Base-by-base conservation (phyloP, 2,797 vertebrate species). In the Benthosema pterotum region DNA sequence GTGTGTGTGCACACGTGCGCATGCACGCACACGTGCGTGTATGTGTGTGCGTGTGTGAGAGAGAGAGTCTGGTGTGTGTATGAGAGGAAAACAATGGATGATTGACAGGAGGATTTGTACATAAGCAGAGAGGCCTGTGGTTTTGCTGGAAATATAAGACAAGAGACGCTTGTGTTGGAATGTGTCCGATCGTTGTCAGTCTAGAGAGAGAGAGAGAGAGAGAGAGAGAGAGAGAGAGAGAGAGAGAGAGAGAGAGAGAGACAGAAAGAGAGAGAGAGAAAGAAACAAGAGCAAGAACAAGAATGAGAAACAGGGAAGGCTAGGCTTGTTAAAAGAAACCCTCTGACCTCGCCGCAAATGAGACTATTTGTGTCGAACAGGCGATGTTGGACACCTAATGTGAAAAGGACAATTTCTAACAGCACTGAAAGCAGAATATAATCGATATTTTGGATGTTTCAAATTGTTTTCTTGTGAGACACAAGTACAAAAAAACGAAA, bases 61-160 rank as follows among this genome's bases (percentile, higher is more conserved):
- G n/a, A n/a, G n/a, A n/a, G n/a, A 57, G 60, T 50, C 65, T 59
- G 43, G 55, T 11, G 51, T 11, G 51, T 53, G 63, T 46, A 54
- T 48, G 43, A 45, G 43, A 45, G 54, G 54, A 22, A 71, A 75
- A 89, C 72, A 87, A 80, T 65, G 60, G 64, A n/a, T 77, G 78
- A 85, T 57, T 85, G 79, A 80, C 80, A 78, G 72, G 25, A 61
- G 64, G 68, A 68, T 85, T 81, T 87, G 72, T 69, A 80, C 70
- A 78, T 67, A 75, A 64, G 63, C 53, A 56, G 22, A 61, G 47
- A 68, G 57, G 50, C 70, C 75, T 53, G 69, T 51, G 53, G 46
- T 63, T 63, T 43, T 17, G 38, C 32, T 60, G 65, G 57, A 56
- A 68, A 68, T 52, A 57, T 67, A 58, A 63, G 65, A 63, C 22